These are phyloP conservation scores for Trachemys scripta DNA, from an alignment of 2,113 vertebrate genomes.

Conservation along the genomic window DNA sequence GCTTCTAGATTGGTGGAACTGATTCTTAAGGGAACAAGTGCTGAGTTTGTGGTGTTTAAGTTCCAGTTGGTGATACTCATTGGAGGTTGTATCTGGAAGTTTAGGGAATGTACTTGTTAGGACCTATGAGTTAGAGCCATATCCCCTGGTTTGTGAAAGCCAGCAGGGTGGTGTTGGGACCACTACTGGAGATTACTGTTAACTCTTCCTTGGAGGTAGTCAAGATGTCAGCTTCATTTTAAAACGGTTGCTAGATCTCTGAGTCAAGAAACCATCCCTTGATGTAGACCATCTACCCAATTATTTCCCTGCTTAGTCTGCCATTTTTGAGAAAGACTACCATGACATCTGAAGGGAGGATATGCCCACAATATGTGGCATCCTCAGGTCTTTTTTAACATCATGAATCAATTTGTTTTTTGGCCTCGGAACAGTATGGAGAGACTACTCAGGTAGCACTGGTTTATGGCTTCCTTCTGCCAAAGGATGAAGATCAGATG, in stretches of 20 bases:
- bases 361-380: neutral
- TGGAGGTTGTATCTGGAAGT: neutral
- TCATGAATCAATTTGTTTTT: neutral
- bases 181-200: constrained; percentile 18
- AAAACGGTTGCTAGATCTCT: neutral
- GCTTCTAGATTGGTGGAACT: neutral
- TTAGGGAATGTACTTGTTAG: neutral
- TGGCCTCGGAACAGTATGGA: neutral
- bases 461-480: constrained; percentile 38
- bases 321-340: neutral
- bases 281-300: neutral
- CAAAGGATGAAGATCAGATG: neutral
- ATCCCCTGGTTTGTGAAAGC: neutral
- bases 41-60: neutral
- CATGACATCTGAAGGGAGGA: neutral
- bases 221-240: constrained; percentile 13
- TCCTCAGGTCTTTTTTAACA: neutral
- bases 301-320: neutral
- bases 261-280: neutral
- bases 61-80: neutral
- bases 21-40: neutral
- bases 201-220: neutral
- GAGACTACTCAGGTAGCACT: neutral
- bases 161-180: neutral
- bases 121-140: neutral